Evolutionary conservation across 2,113 vertebrate species (phyloP).

Genomic region (Tragelaphus imberbis): DNA sequence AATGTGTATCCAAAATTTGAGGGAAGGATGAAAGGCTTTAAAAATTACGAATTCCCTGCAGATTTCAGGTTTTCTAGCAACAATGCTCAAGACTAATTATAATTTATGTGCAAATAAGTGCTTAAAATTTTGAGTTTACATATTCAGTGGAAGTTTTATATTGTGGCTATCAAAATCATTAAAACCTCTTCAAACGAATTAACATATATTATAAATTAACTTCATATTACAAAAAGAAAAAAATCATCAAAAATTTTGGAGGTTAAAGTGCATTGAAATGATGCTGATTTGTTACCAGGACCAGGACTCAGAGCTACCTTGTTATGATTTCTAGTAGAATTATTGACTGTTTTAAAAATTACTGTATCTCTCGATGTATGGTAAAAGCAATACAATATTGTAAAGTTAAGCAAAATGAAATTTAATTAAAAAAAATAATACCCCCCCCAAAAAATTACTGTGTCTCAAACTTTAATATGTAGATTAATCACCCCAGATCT

Average conservation of each 20-base stretch:
- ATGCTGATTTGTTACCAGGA: slow-evolving; percentile 20
- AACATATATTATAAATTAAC: background rate
- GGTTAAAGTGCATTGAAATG: background rate
- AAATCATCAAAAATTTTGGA: background rate
- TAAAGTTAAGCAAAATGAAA: no score
- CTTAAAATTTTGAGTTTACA: slow-evolving; percentile 33
- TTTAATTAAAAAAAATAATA: no score
- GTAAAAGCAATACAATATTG: no score
- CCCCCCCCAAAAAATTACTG: background rate
- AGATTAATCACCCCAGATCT: background rate
- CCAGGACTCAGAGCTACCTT: background rate
- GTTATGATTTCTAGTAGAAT: background rate
- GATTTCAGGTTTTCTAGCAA: slow-evolving; percentile 36
- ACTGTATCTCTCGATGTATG: no score
- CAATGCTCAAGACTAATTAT: slow-evolving; percentile 5
- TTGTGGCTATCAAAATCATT: slow-evolving; percentile 12
- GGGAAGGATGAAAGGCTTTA: background rate
- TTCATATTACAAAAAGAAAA: background rate
- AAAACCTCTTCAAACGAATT: slow-evolving; percentile 39
- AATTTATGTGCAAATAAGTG: slow-evolving; percentile 46
- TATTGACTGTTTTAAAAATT: background rate
- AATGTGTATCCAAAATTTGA: background rate
- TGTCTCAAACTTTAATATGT: background rate
- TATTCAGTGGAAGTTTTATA: background rate
- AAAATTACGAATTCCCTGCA: slow-evolving; percentile 20